Conservation (phyloP, 2,888 invertebrate genomes). For the Philereme transversata region DNA sequence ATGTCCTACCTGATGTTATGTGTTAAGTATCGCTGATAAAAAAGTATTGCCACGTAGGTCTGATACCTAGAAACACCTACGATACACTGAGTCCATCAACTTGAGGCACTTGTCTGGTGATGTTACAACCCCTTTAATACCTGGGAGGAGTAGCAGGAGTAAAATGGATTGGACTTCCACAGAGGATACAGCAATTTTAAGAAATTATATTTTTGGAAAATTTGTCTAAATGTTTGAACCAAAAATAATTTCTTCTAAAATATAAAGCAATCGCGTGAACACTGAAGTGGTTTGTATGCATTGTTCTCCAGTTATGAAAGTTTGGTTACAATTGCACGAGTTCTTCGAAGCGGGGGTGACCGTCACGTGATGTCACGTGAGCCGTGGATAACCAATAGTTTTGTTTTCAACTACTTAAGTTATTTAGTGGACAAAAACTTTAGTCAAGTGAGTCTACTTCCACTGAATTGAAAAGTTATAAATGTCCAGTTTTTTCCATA, state of each 20-base stretch:
- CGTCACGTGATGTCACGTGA: slow-evolving; percentile 71
- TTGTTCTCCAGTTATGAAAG: not conserved
- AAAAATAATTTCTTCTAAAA: not conserved
- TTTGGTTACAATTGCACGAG: slow-evolving; percentile 29
- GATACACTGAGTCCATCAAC: no score
- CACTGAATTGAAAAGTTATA: not conserved
- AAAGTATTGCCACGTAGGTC: no score
- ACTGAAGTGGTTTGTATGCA: slow-evolving; percentile 2
- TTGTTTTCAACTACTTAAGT: not conserved
- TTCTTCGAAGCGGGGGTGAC: slow-evolving; percentile 45
- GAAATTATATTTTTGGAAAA: no score
- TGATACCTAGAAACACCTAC: no score
- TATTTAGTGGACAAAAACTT: not conserved
- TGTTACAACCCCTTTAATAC: no score
- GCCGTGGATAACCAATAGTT: slow-evolving; percentile 58
- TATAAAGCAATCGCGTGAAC: not conserved
- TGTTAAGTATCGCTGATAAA: no score
- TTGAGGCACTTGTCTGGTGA: no score
- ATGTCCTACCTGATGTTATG: no score
- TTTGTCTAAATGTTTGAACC: not conserved
- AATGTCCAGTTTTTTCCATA: no score
- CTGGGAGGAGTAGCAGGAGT: no score
- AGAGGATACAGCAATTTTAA: no score
- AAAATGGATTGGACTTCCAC: no score
- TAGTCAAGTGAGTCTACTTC: not conserved